A percentile compares a stretch with the other conserved stretches of the same genome.
Evolutionary conservation across 2,113 vertebrate genomes (phyloP).

Genomic region (Chlamydotis undulata): DNA sequence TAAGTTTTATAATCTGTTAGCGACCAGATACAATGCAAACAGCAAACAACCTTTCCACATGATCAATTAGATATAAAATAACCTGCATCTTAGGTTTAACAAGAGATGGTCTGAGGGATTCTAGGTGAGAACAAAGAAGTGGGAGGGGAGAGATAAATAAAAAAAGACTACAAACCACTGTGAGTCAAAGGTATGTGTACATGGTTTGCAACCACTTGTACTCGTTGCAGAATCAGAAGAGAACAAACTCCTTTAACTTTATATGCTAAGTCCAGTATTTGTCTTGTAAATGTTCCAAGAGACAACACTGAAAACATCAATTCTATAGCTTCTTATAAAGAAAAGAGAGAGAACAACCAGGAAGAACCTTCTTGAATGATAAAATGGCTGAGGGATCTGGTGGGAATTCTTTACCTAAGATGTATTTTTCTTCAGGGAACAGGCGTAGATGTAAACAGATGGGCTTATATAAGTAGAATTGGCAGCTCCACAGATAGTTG

Average conservation of each 20-base stretch:
- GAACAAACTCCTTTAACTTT: slow-evolving; percentile 25
- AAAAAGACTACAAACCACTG: neutral
- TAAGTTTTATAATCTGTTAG: neutral
- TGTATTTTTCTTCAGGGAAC: slow-evolving; percentile 31
- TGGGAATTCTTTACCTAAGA: slow-evolving; percentile 41
- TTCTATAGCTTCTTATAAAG: neutral
- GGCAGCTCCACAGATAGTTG: slow-evolving; percentile 56
- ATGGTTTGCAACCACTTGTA: neutral
- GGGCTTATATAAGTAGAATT: slow-evolving; percentile 54
- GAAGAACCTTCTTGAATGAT: neutral
- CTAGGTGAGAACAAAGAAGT: neutral
- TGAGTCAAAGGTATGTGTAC: neutral
- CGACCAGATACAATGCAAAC: neutral
- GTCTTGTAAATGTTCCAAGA: slow-evolving; percentile 4
- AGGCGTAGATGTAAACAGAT: slow-evolving; percentile 59
- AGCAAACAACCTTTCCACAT: neutral
- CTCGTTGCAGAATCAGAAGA: neutral
- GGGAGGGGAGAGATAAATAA: neutral
- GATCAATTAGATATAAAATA: neutral
- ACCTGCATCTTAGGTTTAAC: neutral
- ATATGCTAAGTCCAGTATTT: neutral
- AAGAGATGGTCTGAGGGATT: neutral
- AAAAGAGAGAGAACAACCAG: neutral
- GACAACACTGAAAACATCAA: neutral
- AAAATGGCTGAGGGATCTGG: neutral